Evolutionary conservation across 2,113 vertebrate species (phyloP).

Genomic region (Dicentrarchus labrax): DNA sequence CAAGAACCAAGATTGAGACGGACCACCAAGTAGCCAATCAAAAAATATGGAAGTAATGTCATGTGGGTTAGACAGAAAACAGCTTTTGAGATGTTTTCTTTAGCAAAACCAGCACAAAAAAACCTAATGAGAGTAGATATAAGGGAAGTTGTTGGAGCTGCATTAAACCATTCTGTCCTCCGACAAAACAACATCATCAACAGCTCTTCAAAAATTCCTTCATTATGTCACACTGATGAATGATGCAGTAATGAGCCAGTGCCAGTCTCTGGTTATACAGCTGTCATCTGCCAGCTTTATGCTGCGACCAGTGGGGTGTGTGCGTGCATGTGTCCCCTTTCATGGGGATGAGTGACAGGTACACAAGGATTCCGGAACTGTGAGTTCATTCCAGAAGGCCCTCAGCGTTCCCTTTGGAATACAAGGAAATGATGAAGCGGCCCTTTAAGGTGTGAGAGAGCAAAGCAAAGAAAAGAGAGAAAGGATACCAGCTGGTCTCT

Average conservation of each 20-base stretch:
- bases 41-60: slow-evolving; percentile 7
- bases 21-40: neutral
- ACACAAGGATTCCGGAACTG: slow-evolving; percentile 68
- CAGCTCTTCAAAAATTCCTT: slow-evolving; percentile 63
- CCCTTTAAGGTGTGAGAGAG: slow-evolving; percentile 56
- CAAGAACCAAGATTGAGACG: neutral
- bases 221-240: slow-evolving; percentile 73
- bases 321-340: slow-evolving; percentile 24
- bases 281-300: slow-evolving; percentile 70
- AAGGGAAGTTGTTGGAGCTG: slow-evolving; percentile 17
- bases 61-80: neutral
- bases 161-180: slow-evolving; percentile 37
- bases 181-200: slow-evolving; percentile 66
- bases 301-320: slow-evolving; percentile 21
- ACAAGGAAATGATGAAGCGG: slow-evolving; percentile 61
- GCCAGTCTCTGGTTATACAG: slow-evolving; percentile 61
- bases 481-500: slow-evolving; percentile 73
- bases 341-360: slow-evolving; percentile 62
- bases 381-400: slow-evolving; percentile 56
- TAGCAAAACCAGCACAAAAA: neutral
- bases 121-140: neutral
- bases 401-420: slow-evolving; percentile 46
- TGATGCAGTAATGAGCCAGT: slow-evolving; percentile 72
- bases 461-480: slow-evolving; percentile 53
- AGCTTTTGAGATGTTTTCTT: slow-evolving; percentile 28